A percentile compares a stretch with the other conserved stretches of the same genome.
Conservation (phyloP, 2,113 vertebrate species). For the Callocephalon fimbriatum region DNA sequence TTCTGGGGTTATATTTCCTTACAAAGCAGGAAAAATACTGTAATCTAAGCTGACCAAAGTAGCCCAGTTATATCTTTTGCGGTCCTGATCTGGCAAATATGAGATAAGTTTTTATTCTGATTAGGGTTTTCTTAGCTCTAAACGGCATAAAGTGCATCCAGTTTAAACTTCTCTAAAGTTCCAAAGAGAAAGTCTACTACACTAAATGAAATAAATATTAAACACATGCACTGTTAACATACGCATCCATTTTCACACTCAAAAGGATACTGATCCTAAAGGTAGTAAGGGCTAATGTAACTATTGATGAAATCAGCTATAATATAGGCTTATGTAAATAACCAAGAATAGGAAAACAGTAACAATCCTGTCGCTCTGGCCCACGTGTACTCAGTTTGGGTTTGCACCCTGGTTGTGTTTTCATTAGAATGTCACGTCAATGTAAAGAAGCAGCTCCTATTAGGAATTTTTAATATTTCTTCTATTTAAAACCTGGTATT, state of each 20-base stretch:
- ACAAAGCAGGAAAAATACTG: background rate
- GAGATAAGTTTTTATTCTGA: background rate
- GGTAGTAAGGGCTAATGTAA: background rate
- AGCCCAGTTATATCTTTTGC: background rate
- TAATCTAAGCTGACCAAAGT: background rate
- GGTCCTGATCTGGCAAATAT: background rate
- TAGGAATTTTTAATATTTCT: background rate
- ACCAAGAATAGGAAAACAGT: background rate
- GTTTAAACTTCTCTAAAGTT: background rate
- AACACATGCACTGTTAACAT: background rate
- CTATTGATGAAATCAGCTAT: background rate
- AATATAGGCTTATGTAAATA: background rate
- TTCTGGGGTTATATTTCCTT: background rate
- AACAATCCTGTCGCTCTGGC: background rate
- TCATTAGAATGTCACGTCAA: background rate
- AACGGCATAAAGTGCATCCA: background rate
- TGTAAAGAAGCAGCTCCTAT: background rate
- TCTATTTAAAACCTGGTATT: background rate
- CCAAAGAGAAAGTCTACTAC: background rate
- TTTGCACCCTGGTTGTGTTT: background rate
- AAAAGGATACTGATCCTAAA: background rate
- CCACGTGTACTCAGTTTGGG: background rate
- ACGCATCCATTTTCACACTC: background rate
- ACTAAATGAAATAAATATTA: background rate
- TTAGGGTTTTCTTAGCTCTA: background rate